These are phyloP conservation scores for Therioaphis trifolii DNA, from an alignment of 2,888 invertebrate species.

Conservation along the genomic window DNA sequence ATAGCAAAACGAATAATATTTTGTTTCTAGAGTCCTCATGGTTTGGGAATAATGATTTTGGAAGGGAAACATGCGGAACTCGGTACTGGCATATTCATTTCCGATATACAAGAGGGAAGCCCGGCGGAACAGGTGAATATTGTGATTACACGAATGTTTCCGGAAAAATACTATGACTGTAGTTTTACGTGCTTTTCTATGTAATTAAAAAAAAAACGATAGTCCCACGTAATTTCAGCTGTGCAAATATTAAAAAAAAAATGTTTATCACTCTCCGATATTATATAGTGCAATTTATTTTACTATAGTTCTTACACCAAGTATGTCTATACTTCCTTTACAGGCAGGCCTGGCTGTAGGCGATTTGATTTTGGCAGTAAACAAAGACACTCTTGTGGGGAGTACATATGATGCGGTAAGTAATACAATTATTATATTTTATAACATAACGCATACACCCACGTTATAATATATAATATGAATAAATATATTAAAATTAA, in stretches of 20 bases:
- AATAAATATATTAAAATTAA: background rate
- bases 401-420: slow-evolving; percentile 87
- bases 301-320: slow-evolving; percentile 10
- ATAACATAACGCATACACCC: no score
- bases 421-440: no score
- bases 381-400: slow-evolving; percentile 89
- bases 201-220: slow-evolving; percentile 21
- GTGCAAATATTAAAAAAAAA: slow-evolving; percentile 56
- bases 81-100: slow-evolving; percentile 92
- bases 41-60: slow-evolving; percentile 94
- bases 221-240: slow-evolving; percentile 43
- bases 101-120: slow-evolving; percentile 91
- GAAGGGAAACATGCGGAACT: slow-evolving; percentile 93
- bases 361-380: slow-evolving; percentile 96
- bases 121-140: slow-evolving; percentile 81
- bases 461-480: slow-evolving; percentile 4
- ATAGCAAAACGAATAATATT: slow-evolving; percentile 30
- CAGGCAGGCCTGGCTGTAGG: slow-evolving; percentile 95
- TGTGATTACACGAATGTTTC: background rate
- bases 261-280: slow-evolving; percentile 14
- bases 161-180: background rate
- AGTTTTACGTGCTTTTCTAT: slow-evolving; percentile 3
- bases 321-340: slow-evolving; percentile 67
- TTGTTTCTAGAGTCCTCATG: slow-evolving; percentile 75
- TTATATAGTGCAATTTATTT: slow-evolving; percentile 15